These are phyloP conservation scores for Hydraecia micacea DNA, from an alignment of 2,888 invertebrate genomes.

Conservation along the genomic window DNA sequence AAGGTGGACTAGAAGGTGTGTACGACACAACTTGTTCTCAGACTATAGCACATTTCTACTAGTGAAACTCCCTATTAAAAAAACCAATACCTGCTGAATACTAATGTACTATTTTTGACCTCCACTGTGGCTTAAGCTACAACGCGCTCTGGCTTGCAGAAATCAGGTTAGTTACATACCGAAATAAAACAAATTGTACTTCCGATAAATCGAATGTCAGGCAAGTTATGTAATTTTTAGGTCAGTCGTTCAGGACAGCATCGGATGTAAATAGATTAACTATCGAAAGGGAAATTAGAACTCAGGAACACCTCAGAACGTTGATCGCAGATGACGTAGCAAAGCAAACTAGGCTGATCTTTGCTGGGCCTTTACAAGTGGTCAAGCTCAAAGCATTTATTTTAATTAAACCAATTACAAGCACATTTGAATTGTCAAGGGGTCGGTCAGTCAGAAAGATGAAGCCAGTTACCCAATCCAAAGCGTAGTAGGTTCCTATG, in stretches of 20 bases:
- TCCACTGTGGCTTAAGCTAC: not conserved
- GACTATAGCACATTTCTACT: not conserved
- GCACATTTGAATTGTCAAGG: too few relatives aligned
- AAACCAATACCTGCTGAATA: constrained; percentile 9
- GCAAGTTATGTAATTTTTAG: constrained; percentile 14
- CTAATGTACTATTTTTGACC: not conserved
- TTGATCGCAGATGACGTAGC: not conserved
- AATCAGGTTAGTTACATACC: constrained; percentile 30
- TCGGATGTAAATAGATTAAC: constrained; percentile 27
- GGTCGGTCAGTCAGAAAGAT: too few relatives aligned
- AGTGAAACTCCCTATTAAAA: not conserved
- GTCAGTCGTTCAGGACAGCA: constrained; percentile 19
- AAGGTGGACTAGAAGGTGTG: too few relatives aligned
- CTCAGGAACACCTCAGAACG: not conserved
- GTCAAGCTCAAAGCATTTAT: too few relatives aligned
- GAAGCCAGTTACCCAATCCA: too few relatives aligned
- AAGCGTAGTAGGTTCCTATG: too few relatives aligned
- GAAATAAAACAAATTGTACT: constrained; percentile 38
- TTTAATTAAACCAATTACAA: too few relatives aligned
- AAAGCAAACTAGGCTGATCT: not conserved
- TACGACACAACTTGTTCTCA: not conserved
- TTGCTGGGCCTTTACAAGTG: too few relatives aligned
- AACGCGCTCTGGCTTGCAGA: not conserved
- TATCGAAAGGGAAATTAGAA: constrained; percentile 25
- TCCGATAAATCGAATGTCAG: constrained; percentile 36